A percentile compares a stretch with the other conserved stretches of the same genome.
These are phyloP conservation scores for Macaria liturata DNA, from an alignment of 2,888 invertebrate species.

Conservation along the genomic window DNA sequence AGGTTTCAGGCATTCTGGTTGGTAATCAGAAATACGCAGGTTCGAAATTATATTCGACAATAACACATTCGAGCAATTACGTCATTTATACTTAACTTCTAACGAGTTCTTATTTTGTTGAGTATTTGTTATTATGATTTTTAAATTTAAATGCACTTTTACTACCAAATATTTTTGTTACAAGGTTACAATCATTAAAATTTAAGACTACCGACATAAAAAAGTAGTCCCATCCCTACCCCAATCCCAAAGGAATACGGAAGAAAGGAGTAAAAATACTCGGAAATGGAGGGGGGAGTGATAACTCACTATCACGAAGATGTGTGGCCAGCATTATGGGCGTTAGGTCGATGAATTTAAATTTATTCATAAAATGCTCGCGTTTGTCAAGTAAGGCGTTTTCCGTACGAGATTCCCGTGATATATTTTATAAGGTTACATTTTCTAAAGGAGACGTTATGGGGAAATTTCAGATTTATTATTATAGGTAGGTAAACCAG, in stretches of 20 bases:
- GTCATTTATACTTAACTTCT: no score
- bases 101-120: no score
- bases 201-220: no score
- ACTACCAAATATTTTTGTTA: no score
- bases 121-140: no score
- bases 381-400: constrained; percentile 37
- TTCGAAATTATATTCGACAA: no score
- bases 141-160: no score
- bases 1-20: no score
- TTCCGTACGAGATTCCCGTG: constrained; percentile 27
- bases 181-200: no score
- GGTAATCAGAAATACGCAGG: no score
- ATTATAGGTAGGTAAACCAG: no score
- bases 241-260: constrained; percentile 30
- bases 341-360: constrained; percentile 48
- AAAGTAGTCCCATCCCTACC: background rate
- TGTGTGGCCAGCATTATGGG: constrained; percentile 43
- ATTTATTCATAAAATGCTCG: constrained; percentile 45
- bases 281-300: constrained; percentile 29
- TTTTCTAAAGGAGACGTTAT: constrained; percentile 8
- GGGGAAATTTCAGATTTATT: constrained; percentile 3
- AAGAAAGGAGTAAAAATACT: constrained; percentile 45
- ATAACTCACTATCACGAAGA: constrained; percentile 48
- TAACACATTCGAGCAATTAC: no score
- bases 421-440: constrained; percentile 12